phyloP scores from a whole-genome alignment of 2,797 vertebrate species.

The Sebastolobus alascanus region DNA sequence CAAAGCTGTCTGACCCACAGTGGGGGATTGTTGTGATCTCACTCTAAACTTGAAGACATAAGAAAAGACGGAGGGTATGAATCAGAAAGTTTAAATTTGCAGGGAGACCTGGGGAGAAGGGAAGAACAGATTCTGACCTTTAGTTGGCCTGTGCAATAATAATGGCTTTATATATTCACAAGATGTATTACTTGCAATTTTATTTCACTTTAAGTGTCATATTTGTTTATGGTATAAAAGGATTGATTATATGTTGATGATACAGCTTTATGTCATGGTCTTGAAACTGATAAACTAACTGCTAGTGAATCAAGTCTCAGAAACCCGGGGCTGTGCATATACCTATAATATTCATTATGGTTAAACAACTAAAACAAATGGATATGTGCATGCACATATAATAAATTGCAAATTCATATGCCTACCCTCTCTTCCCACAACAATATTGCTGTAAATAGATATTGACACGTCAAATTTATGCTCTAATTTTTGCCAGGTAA shows the following conservation, averaged over 20 bases:
- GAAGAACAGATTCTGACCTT: not conserved
- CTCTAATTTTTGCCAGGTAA: slow-evolving; percentile 8
- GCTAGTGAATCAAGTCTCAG: not conserved
- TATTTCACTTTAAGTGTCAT: not conserved
- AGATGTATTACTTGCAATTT: slow-evolving; percentile 3
- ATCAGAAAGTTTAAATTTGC: slow-evolving; percentile 29
- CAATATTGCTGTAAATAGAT: not conserved
- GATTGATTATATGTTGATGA: not conserved
- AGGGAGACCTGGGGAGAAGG: slow-evolving; percentile 9
- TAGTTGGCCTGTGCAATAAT: not conserved
- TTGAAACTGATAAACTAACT: not conserved
- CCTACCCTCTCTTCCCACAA: not conserved
- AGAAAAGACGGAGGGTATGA: slow-evolving; percentile 3
- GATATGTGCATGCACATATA: not conserved
- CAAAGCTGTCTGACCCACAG: slow-evolving; percentile 12
- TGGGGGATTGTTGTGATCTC: slow-evolving; percentile 40
- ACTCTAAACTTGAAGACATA: slow-evolving; percentile 18
- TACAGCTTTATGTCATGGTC: not conserved
- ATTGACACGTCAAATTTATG: not conserved
- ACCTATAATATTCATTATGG: not conserved
- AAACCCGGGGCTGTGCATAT: not conserved
- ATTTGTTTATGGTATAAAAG: not conserved
- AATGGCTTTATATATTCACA: not conserved
- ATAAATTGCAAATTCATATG: not conserved
- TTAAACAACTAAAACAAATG: not conserved